These are phyloP conservation scores for Cheirogaleus medius DNA, from an alignment of 2,113 vertebrate species.

Conservation along the genomic window DNA sequence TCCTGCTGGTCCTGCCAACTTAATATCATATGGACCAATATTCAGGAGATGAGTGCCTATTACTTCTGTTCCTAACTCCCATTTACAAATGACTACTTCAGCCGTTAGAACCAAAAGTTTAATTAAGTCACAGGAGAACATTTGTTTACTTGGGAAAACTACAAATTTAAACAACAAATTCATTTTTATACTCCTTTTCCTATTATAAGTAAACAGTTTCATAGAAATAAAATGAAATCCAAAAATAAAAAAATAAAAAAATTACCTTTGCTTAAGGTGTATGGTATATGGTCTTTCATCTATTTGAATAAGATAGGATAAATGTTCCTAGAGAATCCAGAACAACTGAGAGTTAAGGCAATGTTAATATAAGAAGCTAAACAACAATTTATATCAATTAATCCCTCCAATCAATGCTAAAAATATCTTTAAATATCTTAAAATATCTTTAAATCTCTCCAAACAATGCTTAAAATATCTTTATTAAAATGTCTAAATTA, in stretches of 20 bases:
- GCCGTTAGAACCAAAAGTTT: constrained; percentile 1
- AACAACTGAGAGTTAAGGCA: constrained; percentile 42
- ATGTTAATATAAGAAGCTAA: background rate
- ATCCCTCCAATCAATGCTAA: background rate
- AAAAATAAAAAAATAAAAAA: background rate
- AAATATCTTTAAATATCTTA: too few relatives aligned
- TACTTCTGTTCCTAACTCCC: background rate
- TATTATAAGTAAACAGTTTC: background rate
- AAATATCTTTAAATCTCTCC: too few relatives aligned
- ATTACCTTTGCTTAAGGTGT: constrained; percentile 80
- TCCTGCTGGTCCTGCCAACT: background rate
- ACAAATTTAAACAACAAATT: background rate
- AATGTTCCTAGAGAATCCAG: constrained; percentile 50
- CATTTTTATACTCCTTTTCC: background rate
- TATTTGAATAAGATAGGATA: constrained; percentile 80
- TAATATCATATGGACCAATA: background rate
- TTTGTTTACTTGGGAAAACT: background rate
- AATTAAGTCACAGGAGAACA: background rate
- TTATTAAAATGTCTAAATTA: constrained; percentile 1
- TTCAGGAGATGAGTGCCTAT: background rate
- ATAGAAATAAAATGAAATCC: constrained; percentile 22
- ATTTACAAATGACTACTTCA: constrained; percentile 11
- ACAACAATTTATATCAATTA: background rate
- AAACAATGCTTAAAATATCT: background rate
- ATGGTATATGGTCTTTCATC: constrained; percentile 64